Base-by-base conservation (phyloP, 92 coral and sea anemone species). In the Meandrina meandrites region DNA sequence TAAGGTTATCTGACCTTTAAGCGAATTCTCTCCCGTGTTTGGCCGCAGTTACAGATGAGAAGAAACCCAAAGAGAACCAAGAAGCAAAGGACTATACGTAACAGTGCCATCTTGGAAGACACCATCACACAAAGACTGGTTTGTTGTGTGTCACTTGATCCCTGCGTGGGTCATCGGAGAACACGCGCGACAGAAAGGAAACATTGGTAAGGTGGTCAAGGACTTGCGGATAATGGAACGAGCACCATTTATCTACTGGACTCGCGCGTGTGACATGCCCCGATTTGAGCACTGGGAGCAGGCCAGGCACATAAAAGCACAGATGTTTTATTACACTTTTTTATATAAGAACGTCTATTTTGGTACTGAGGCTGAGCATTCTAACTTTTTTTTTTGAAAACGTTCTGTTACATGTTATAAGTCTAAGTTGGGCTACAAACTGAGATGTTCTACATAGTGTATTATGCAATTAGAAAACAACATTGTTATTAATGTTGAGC, bases 91-190 rank as follows among this genome's bases (percentile, higher is more conserved):
- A 67, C 5, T 62, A 73, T 45, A 45, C 66, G 47, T 21, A 77
- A 47, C 88, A 62, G 35, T 58, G 77, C 88, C 88, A 85, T 85
- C 16, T 35, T 74, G 36, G 80, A 56, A 30, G 27, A 37, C 58
- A 28, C 11, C 28, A 47, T 10, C 35, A 76, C 2, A 85, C 76
- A 82, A 70, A 68, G 66, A 14, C 40, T 12, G 18, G 16, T 70
- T 45, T 68, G 86, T 82, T 47, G 2, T 68, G 27, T 27, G 21
- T 27, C 37, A 81, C 62, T 28, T 82, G 78, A 82, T 68, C 62
- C 15, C 22, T 14, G 27, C 3, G 77, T 18, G 5, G 24, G 50
- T 18, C 77, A 72, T 51, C 40, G 53, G 78, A 69, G 37, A 69
- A 37, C 78, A 74, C 16, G 16, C 78, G 40, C 16, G 16, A 14